Evolutionary conservation across 2,113 vertebrate genomes (phyloP).

Genomic region (Paedocypris sp.): DNA sequence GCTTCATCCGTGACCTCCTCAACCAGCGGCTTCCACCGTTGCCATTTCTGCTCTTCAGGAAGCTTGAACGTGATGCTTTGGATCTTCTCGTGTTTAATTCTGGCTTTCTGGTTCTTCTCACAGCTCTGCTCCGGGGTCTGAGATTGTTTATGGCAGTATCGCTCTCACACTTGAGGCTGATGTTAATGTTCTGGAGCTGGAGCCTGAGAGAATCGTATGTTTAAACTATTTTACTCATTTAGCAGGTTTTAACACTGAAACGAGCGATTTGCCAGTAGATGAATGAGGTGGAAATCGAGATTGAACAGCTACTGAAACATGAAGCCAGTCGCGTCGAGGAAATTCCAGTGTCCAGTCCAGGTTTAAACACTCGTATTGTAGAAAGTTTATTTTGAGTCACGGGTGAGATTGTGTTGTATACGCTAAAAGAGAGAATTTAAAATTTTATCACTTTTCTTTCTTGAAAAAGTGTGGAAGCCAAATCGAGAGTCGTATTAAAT

Average conservation of each 20-base stretch:
- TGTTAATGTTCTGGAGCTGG: too few relatives aligned
- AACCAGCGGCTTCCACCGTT: slow-evolving; percentile 16
- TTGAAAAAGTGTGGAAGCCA: too few relatives aligned
- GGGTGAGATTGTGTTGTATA: too few relatives aligned
- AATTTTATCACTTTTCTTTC: too few relatives aligned
- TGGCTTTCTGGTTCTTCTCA: neutral
- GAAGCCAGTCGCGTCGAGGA: too few relatives aligned
- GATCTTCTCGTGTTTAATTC: neutral
- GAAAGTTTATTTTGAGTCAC: too few relatives aligned
- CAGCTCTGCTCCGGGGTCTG: neutral
- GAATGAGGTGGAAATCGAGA: neutral
- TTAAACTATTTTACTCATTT: neutral
- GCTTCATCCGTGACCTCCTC: slow-evolving; percentile 20
- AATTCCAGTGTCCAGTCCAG: too few relatives aligned
- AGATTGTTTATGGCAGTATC: neutral
- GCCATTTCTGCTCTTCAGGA: neutral
- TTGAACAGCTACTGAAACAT: neutral
- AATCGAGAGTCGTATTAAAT: too few relatives aligned
- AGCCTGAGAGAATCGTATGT: too few relatives aligned
- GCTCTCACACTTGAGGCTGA: neutral
- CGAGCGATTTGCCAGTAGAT: too few relatives aligned
- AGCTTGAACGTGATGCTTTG: neutral
- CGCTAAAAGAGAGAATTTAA: too few relatives aligned
- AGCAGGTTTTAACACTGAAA: neutral
- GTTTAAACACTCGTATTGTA: too few relatives aligned